phyloP scores from a whole-genome alignment of 1,140 invertebrate genomes.

The Babylonia areolata region DNA sequence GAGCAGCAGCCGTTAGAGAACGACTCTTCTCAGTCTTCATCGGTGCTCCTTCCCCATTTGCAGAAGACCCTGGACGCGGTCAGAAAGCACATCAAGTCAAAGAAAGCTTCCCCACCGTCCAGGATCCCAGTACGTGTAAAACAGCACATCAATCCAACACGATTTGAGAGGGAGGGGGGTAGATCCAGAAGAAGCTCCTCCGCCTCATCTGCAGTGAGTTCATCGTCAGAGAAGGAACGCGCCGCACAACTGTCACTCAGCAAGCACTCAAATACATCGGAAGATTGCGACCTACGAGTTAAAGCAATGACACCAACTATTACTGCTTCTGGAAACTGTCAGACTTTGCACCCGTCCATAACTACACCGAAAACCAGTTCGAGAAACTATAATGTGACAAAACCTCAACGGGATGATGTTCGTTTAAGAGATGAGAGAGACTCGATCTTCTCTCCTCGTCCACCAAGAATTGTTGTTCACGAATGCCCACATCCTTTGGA shows the following conservation, averaged over 20 bases:
- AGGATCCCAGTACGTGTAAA: conserved; percentile 18
- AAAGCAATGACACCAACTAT: too few species aligned
- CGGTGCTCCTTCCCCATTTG: conserved; percentile 15
- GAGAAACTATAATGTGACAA: too few species aligned
- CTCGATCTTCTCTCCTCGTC: neutral
- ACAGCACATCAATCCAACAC: conserved; percentile 1
- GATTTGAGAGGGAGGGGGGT: neutral
- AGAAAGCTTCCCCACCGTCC: neutral
- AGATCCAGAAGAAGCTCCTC: neutral
- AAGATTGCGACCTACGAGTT: too few species aligned
- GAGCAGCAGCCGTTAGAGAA: neutral
- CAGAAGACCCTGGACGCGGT: neutral
- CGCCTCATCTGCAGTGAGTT: neutral
- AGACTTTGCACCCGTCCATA: too few species aligned
- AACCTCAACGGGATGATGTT: too few species aligned
- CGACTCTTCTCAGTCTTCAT: neutral
- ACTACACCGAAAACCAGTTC: too few species aligned
- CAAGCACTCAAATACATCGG: too few species aligned
- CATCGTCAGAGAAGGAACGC: neutral
- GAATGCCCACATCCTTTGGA: neutral
- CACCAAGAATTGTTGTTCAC: neutral
- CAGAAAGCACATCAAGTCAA: conserved; percentile 17
- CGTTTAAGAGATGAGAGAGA: neutral
- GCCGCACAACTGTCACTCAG: too few species aligned
- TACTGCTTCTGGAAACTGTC: too few species aligned